phyloP scores from a whole-genome alignment of 2,888 invertebrate genomes.

The Brachyptera risi region DNA sequence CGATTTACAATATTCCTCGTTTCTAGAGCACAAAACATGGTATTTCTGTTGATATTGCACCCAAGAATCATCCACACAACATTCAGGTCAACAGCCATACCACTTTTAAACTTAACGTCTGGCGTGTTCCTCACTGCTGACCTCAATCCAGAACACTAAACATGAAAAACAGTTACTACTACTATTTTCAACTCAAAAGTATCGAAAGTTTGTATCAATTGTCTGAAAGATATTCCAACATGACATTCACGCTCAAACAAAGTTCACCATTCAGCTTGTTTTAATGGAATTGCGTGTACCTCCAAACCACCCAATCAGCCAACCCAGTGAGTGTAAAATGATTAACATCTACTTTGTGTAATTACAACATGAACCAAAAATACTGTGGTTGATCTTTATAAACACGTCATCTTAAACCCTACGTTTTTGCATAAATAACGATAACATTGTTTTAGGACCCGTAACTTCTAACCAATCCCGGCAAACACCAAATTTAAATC shows the following conservation, averaged over 20 bases:
- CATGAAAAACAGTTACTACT: too few species aligned
- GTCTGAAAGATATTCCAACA: too few species aligned
- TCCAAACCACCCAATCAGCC: conserved; percentile 9
- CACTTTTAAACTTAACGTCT: too few species aligned
- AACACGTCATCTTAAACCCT: neutral
- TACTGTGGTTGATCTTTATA: neutral
- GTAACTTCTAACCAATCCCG: conserved; percentile 8
- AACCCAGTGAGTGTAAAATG: neutral
- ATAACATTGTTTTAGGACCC: conserved; percentile 8
- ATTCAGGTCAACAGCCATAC: too few species aligned
- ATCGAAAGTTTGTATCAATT: too few species aligned
- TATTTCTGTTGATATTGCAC: conserved; percentile 7
- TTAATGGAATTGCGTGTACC: conserved; percentile 4
- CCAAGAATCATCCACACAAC: too few species aligned
- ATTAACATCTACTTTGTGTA: neutral
- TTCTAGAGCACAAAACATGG: too few species aligned
- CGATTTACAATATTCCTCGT: conserved; percentile 47
- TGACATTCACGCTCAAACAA: too few species aligned
- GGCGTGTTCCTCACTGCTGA: too few species aligned
- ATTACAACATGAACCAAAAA: neutral
- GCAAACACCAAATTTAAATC: conserved; percentile 10
- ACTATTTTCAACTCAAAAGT: too few species aligned
- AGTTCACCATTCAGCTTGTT: too few species aligned
- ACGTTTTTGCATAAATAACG: neutral
- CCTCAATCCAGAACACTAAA: too few species aligned